These are phyloP conservation scores for Tetrax tetrax DNA, from an alignment of 2,113 vertebrate species.

Conservation along the genomic window DNA sequence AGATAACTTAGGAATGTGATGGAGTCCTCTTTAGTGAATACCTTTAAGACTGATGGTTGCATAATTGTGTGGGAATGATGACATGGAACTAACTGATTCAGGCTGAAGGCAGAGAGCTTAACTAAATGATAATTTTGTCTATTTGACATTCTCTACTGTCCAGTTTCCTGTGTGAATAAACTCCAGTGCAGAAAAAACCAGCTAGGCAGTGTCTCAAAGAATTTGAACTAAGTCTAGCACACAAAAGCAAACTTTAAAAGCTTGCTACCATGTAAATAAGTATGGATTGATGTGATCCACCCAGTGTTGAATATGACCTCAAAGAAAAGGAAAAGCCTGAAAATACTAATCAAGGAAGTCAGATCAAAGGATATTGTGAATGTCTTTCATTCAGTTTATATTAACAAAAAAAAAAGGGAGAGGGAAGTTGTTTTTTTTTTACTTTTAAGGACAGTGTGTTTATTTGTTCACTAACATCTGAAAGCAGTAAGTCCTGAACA, in stretches of 20 bases:
- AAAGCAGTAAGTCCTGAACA: not conserved
- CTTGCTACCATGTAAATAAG: not conserved
- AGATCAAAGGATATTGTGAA: not conserved
- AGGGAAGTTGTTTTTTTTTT: not conserved
- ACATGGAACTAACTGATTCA: slow-evolving; percentile 1
- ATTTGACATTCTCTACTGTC: not conserved
- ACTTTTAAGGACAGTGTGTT: not conserved
- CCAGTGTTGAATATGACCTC: not conserved
- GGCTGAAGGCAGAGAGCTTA: slow-evolving; percentile 16
- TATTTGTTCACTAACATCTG: not conserved
- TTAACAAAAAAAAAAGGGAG: not conserved
- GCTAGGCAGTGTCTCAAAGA: not conserved
- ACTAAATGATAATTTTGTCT: not conserved
- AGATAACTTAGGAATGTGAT: not conserved
- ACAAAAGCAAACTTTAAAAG: not conserved
- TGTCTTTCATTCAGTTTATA: not conserved
- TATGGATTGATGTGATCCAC: not conserved
- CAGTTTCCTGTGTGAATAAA: not conserved
- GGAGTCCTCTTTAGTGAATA: not conserved
- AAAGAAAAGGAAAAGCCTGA: not conserved
- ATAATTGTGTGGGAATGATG: not conserved
- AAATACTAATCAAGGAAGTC: not conserved
- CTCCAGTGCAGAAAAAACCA: not conserved
- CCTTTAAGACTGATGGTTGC: not conserved
- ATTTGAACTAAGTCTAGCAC: not conserved